phyloP scores from a whole-genome alignment of 2,888 invertebrate genomes.

The Caenorhabditis sp. region DNA sequence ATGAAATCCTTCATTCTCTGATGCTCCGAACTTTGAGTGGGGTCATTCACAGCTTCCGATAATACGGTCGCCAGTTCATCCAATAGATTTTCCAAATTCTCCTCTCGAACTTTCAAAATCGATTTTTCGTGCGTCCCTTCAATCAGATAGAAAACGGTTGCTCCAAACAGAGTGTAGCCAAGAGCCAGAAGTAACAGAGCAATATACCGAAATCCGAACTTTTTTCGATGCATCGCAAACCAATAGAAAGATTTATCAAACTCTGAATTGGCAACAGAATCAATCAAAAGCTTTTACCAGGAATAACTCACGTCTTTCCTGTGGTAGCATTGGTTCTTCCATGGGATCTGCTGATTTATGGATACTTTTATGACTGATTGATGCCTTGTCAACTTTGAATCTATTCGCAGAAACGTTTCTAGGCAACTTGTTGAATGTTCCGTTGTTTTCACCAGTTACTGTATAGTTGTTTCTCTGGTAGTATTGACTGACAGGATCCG shows the following conservation, averaged over 20 bases:
- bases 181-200: slow-evolving; percentile 59
- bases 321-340: slow-evolving; percentile 11
- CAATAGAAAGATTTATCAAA: slow-evolving; percentile 73
- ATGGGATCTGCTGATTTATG: neutral
- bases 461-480: slow-evolving; percentile 51
- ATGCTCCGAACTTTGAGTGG: slow-evolving; percentile 37
- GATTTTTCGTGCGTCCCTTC: slow-evolving; percentile 53
- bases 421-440: slow-evolving; percentile 26
- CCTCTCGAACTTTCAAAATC: slow-evolving; percentile 9
- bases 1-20: slow-evolving; percentile 59
- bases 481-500: slow-evolving; percentile 17
- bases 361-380: slow-evolving; percentile 33
- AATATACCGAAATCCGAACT: slow-evolving; percentile 71
- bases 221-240: slow-evolving; percentile 70
- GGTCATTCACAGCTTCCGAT: slow-evolving; percentile 57
- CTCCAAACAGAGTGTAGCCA: slow-evolving; percentile 70
- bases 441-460: slow-evolving; percentile 46
- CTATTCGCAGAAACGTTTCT: slow-evolving; percentile 41
- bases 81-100: slow-evolving; percentile 46
- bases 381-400: slow-evolving; percentile 53
- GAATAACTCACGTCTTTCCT: neutral
- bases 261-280: slow-evolving; percentile 54
- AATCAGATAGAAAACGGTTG: slow-evolving; percentile 69
- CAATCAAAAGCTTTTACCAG: no score
- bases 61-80: slow-evolving; percentile 42